Evolutionary conservation across 1,140 invertebrate species (phyloP).

Genomic region (Pemphigus obesinymphae): DNA sequence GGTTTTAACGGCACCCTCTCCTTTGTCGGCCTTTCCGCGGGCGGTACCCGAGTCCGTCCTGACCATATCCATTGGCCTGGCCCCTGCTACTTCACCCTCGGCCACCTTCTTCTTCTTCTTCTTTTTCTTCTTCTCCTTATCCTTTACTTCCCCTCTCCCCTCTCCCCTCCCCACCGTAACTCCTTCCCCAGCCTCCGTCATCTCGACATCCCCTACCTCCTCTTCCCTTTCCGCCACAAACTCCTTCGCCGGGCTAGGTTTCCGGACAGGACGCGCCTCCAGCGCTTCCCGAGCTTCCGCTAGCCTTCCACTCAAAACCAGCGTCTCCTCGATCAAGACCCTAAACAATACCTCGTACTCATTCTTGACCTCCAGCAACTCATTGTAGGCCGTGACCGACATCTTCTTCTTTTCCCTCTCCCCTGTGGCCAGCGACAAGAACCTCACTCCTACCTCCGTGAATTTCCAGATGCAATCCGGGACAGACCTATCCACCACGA

Average conservation of each 20-base stretch:
- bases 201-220: background rate
- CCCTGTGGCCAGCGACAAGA: no score
- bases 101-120: background rate
- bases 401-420: background rate
- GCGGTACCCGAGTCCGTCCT: no score
- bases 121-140: background rate
- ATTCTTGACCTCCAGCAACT: background rate
- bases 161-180: no score
- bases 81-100: no score
- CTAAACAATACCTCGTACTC: background rate
- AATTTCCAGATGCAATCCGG: no score
- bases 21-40: background rate
- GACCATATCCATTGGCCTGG: no score
- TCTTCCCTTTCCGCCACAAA: no score
- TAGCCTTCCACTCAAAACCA: background rate
- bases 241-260: background rate
- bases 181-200: background rate
- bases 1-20: background rate
- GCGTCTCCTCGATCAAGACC: background rate
- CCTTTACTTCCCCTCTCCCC: no score
- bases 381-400: no score
- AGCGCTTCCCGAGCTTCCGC: background rate
- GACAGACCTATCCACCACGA: no score
- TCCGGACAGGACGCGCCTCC: no score
- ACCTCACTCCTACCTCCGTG: no score